Percentiles rank a stretch among this genome's conserved stretches.
phyloP scores from a whole-genome alignment of 30 jellyfish, hydroid and myxozoan genomes.

The Calvadosia cruxmelitensis region DNA sequence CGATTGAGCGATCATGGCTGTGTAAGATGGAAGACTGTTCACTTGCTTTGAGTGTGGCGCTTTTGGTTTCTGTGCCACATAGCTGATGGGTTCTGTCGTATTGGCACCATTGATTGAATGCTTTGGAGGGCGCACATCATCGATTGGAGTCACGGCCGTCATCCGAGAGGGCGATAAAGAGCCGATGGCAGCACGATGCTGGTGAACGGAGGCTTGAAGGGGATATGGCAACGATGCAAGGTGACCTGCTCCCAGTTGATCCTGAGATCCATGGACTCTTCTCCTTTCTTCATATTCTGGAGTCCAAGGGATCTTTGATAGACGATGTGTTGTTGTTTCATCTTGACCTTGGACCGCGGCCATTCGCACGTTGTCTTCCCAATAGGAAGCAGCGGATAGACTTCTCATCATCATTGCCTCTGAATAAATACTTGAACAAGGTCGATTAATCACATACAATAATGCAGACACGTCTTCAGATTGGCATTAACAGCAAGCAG shows the following conservation, averaged over 20 bases:
- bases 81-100: no score
- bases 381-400: not conserved
- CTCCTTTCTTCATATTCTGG: not conserved
- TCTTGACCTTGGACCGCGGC: not conserved
- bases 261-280: not conserved
- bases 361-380: not conserved
- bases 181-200: no score
- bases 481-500: no score
- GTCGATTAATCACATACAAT: no score
- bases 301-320: not conserved
- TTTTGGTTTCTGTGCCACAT: not conserved
- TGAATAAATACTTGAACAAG: not conserved
- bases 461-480: no score
- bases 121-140: no score
- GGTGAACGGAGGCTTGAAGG: no score
- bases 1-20: slow-evolving; percentile 84
- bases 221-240: not conserved
- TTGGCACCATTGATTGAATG: no score
- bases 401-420: not conserved
- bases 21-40: slow-evolving; percentile 45
- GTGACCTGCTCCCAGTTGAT: not conserved
- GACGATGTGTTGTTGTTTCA: not conserved
- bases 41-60: not conserved
- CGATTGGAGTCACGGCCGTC: no score
- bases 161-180: no score